phyloP scores from a whole-genome alignment of 2,888 invertebrate species.

The Eupithecia exiguata region DNA sequence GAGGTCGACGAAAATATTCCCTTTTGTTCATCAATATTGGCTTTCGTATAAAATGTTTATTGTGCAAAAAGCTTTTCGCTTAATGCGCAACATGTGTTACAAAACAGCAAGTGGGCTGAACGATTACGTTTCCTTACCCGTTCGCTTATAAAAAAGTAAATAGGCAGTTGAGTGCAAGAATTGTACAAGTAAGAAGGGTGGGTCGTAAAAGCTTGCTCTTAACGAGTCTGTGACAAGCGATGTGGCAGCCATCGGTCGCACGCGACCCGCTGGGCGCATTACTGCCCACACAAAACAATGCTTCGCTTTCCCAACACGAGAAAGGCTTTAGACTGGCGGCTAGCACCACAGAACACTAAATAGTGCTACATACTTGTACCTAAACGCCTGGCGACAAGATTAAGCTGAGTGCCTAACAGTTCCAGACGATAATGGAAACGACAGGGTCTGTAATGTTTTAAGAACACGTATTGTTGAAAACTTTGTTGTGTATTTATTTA shows the following conservation, averaged over 20 bases:
- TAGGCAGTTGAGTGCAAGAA: constrained; percentile 71
- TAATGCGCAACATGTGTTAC: constrained; percentile 61
- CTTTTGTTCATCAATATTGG: constrained; percentile 22
- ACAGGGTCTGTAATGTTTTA: constrained; percentile 14
- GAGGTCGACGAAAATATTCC: constrained; percentile 18
- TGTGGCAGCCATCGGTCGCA: constrained; percentile 64
- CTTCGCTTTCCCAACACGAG: constrained; percentile 48
- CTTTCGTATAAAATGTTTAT: constrained; percentile 25
- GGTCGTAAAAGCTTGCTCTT: constrained; percentile 68
- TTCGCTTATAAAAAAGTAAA: constrained; percentile 51
- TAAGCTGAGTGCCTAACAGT: constrained; percentile 35
- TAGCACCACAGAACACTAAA: constrained; percentile 17
- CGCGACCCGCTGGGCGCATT: constrained; percentile 65
- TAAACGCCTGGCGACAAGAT: constrained; percentile 36
- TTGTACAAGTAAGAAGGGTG: constrained; percentile 64
- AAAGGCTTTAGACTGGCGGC: constrained; percentile 49
- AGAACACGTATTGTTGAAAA: constrained; percentile 12
- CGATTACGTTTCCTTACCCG: constrained; percentile 49
- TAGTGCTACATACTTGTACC: constrained; percentile 28
- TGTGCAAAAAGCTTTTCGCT: constrained; percentile 46
- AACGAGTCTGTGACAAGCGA: constrained; percentile 63
- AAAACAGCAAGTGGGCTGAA: constrained; percentile 58
- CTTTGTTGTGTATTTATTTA: not conserved
- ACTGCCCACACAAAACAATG: constrained; percentile 45
- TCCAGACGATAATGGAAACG: constrained; percentile 26